A percentile compares a stretch with the other conserved stretches of the same genome.
Evolutionary conservation across 2,888 invertebrate species (phyloP).

Genomic region (Lasiommata megera): DNA sequence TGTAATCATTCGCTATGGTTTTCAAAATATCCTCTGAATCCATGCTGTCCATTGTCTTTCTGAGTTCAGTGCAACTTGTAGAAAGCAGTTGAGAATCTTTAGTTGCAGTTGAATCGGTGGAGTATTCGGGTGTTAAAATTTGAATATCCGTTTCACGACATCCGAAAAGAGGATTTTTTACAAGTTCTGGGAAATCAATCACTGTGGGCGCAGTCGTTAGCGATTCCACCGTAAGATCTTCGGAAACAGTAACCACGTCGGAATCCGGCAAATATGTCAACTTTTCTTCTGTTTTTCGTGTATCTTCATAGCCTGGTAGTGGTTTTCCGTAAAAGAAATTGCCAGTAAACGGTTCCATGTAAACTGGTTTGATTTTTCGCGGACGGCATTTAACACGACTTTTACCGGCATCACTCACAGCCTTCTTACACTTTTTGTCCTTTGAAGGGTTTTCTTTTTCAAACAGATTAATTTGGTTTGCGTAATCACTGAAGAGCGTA

Average conservation of each 20-base stretch:
- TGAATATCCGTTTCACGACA: slow-evolving; percentile 57
- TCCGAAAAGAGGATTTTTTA: slow-evolving; percentile 70
- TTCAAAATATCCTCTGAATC: slow-evolving; percentile 51
- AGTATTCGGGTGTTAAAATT: slow-evolving; percentile 54
- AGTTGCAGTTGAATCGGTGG: slow-evolving; percentile 51
- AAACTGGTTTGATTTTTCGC: slow-evolving; percentile 63
- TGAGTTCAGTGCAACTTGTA: slow-evolving; percentile 67
- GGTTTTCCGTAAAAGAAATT: slow-evolving; percentile 76
- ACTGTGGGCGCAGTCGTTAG: slow-evolving; percentile 60
- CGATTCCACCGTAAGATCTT: slow-evolving; percentile 62
- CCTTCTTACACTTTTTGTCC: slow-evolving; percentile 64
- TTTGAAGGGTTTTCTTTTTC: slow-evolving; percentile 55
- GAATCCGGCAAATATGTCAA: slow-evolving; percentile 71
- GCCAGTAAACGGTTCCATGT: slow-evolving; percentile 70
- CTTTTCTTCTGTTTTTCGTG: slow-evolving; percentile 66
- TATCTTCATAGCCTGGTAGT: slow-evolving; percentile 62
- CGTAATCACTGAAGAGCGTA: slow-evolving; percentile 77
- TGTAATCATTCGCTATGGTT: slow-evolving; percentile 68
- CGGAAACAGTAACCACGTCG: slow-evolving; percentile 65
- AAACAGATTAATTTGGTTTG: slow-evolving; percentile 72
- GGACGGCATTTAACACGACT: slow-evolving; percentile 62
- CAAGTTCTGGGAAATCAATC: slow-evolving; percentile 62
- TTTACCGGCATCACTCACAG: slow-evolving; percentile 66
- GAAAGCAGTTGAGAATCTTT: slow-evolving; percentile 69
- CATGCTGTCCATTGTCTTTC: slow-evolving; percentile 58